Conservation (phyloP, 2,888 invertebrate species). For the Gastracanthus pulcherrimus region DNA sequence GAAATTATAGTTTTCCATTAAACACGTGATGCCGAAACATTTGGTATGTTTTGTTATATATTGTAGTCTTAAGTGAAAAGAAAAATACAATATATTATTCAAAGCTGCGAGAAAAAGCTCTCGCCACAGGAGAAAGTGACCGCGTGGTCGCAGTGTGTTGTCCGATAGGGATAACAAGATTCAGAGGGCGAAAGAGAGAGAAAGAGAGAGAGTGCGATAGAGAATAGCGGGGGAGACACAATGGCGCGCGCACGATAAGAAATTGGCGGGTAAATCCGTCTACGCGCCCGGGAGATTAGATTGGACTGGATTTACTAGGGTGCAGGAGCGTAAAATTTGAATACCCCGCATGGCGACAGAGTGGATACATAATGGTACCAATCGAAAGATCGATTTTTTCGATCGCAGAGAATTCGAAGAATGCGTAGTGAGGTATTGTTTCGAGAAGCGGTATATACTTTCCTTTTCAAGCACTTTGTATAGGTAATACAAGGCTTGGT, state of each 20-base stretch:
- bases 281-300: slow-evolving; percentile 41
- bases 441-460: not conserved
- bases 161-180: not conserved
- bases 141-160: not conserved
- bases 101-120: not conserved
- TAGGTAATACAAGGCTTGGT: too few species aligned
- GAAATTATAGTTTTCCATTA: too few species aligned
- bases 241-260: not conserved
- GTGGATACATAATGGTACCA: not conserved
- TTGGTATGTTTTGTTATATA: too few species aligned
- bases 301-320: slow-evolving; percentile 23
- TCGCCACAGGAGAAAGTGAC: slow-evolving; percentile 2
- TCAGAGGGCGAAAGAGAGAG: not conserved
- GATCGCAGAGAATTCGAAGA: too few species aligned
- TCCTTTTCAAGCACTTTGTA: not conserved
- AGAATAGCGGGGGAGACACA: not conserved
- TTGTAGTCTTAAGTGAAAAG: too few species aligned
- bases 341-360: not conserved
- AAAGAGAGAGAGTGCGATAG: slow-evolving; percentile 2
- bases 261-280: not conserved
- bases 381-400: not conserved
- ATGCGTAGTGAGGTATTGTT: too few species aligned
- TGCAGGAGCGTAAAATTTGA: slow-evolving; percentile 11
- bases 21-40: too few species aligned
- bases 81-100: too few species aligned